These are phyloP conservation scores for Xiphophorus maculatus DNA, from an alignment of 2,113 vertebrate genomes.

Conservation along the genomic window DNA sequence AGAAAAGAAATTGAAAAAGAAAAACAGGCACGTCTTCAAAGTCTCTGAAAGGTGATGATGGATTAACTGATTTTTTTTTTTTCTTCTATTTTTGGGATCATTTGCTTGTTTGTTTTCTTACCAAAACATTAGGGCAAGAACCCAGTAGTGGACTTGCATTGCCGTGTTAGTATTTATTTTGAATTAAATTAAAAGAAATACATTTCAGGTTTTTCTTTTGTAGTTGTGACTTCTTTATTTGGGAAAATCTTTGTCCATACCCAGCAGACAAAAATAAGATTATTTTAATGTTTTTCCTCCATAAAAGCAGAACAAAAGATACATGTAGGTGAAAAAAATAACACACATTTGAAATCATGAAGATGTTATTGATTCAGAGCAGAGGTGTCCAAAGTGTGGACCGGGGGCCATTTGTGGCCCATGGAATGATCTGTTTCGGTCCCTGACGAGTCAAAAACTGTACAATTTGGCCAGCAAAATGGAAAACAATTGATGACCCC, in stretches of 20 bases:
- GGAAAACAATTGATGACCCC: no score
- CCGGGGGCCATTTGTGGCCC: no score
- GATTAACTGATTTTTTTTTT: constrained; percentile 66
- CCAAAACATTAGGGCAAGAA: constrained; percentile 81
- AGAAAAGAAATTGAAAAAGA: constrained; percentile 15
- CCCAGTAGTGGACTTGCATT: constrained; percentile 78
- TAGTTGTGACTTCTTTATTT: constrained; percentile 38
- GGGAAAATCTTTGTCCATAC: not conserved
- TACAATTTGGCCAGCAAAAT: no score
- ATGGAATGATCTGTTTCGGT: no score
- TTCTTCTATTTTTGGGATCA: constrained; percentile 53
- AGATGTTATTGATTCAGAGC: no score
- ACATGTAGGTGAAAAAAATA: no score
- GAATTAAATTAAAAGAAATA: constrained; percentile 83
- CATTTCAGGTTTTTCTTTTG: constrained; percentile 67
- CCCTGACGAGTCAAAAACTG: no score
- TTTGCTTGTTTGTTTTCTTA: constrained; percentile 82
- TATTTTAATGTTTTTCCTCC: not conserved
- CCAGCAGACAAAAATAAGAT: not conserved
- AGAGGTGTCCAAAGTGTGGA: no score
- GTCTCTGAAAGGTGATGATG: constrained; percentile 58
- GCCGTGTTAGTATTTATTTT: constrained; percentile 86
- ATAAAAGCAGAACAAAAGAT: no score
- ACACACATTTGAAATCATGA: no score
- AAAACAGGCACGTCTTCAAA: constrained; percentile 53